Base-by-base conservation (phyloP, 2,888 invertebrate genomes). In the Notodonta dromedarius region DNA sequence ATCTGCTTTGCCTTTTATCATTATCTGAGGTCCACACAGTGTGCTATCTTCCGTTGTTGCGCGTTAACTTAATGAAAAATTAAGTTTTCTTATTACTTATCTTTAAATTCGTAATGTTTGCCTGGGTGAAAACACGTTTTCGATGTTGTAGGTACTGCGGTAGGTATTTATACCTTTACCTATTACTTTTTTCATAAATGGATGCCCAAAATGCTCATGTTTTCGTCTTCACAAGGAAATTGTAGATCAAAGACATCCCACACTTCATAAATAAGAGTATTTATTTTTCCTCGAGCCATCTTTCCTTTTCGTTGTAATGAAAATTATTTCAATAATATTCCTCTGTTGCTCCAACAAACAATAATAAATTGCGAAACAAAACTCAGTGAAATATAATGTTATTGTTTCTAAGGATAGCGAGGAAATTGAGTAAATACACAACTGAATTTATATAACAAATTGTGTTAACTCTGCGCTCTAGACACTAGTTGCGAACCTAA, bases 351-450 rank as follows among this genome's bases (percentile, higher is more conserved):
- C 39, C 54, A 39, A 14, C 14, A 39, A 54, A 56, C 48, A 48
- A 59, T 46, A 44, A 53, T 46, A 44, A 53, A 53, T 44, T 35
- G 7, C 50, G 32, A 59, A 62, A 62, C 35, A 57, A 53, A 59
- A 54, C 39, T 39, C n/a, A 11, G 40, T 40, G 40, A 52, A 56
- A 62, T 62, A 63, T 61, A 40, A 55, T 40, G 53, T 68, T 62
- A 62, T 62, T 60, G 51, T 59, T 60, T 44, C 35, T 35, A 57
- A 62, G 52, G 60, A 60, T 62, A 44, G 54, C 50, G 39, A 48
- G 54, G 35, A 62, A 58, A 69, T 59, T 35, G 44, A 69, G 57
- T 69, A 59, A 60, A 68, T 65, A 71, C 59, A 51, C 53, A 52
- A 51, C 42, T 46, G 52, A 55, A 50, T 56, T 44, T 13, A 51